Evolutionary conservation across 2,888 invertebrate genomes (phyloP).

Genomic region (Agapetus fuscipes): DNA sequence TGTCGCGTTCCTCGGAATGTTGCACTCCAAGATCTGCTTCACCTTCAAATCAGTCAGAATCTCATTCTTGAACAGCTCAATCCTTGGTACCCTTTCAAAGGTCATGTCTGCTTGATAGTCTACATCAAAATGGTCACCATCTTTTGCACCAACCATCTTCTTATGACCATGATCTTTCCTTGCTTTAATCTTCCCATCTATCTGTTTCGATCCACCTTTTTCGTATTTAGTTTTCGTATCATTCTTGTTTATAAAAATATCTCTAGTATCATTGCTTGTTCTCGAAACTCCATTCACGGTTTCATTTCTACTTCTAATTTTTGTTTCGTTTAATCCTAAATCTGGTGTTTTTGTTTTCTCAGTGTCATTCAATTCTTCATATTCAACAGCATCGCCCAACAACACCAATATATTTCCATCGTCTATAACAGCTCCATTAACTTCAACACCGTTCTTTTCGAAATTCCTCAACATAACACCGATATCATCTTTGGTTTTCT

Average conservation of each 20-base stretch:
- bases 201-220: neutral
- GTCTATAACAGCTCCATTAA: conserved; percentile 4
- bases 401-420: conserved; percentile 5
- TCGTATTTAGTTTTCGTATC: neutral
- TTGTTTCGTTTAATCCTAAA: neutral
- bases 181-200: neutral
- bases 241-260: neutral
- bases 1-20: conserved; percentile 17
- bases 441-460: neutral
- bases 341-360: neutral
- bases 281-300: neutral
- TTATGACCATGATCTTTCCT: neutral
- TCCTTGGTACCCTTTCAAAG: conserved; percentile 14
- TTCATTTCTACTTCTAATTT: neutral
- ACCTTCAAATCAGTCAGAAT: conserved; percentile 19
- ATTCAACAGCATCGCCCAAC: neutral
- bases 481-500: neutral
- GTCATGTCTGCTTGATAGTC: conserved; percentile 17
- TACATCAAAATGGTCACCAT: conserved; percentile 1
- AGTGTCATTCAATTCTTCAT: neutral
- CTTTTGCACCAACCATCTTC: neutral
- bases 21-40: conserved; percentile 18
- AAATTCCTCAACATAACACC: neutral
- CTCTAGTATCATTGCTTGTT: too few relatives aligned
- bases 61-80: conserved; percentile 16